Evolutionary conservation across 2,797 vertebrate genomes (phyloP).

Genomic region (Rhinatrema bivittatum): DNA sequence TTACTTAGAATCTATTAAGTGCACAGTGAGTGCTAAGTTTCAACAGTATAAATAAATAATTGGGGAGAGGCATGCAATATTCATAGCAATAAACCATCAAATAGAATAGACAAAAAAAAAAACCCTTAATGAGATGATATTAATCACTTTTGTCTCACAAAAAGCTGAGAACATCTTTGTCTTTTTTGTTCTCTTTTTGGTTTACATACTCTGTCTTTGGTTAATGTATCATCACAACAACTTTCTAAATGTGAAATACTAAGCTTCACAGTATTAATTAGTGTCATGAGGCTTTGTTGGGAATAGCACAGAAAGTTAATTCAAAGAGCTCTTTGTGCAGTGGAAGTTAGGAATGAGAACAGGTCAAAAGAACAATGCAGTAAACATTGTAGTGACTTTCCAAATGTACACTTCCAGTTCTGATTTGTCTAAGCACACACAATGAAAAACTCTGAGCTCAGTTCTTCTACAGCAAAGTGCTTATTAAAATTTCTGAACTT

Average conservation of each 20-base stretch:
- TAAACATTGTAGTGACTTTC: background rate
- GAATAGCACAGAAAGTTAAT: slow-evolving; percentile 26
- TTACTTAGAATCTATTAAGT: slow-evolving; percentile 34
- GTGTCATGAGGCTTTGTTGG: slow-evolving; percentile 15
- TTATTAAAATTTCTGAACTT: slow-evolving; percentile 16
- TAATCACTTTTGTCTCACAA: slow-evolving; percentile 38
- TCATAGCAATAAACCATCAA: slow-evolving; percentile 48
- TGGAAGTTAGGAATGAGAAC: slow-evolving; percentile 18
- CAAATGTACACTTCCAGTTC: background rate
- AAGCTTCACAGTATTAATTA: slow-evolving; percentile 39
- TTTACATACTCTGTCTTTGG: slow-evolving; percentile 12
- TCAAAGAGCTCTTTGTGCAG: slow-evolving; percentile 4
- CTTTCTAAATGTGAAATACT: slow-evolving; percentile 11
- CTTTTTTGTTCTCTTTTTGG: slow-evolving; percentile 29
- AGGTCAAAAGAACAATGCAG: slow-evolving; percentile 21
- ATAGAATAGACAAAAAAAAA: slow-evolving; percentile 29
- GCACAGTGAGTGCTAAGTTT: slow-evolving; percentile 27
- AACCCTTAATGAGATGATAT: slow-evolving; percentile 25
- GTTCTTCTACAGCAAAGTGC: slow-evolving; percentile 13
- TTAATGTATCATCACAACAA: slow-evolving; percentile 13
- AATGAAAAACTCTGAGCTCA: background rate
- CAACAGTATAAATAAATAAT: slow-evolving; percentile 54
- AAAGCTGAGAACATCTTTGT: slow-evolving; percentile 26
- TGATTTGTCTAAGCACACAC: slow-evolving; percentile 1
- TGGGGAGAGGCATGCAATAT: slow-evolving; percentile 43